phyloP scores from a whole-genome alignment of 64 coral and sea anemone genomes.

The Platygyra sinensis region DNA sequence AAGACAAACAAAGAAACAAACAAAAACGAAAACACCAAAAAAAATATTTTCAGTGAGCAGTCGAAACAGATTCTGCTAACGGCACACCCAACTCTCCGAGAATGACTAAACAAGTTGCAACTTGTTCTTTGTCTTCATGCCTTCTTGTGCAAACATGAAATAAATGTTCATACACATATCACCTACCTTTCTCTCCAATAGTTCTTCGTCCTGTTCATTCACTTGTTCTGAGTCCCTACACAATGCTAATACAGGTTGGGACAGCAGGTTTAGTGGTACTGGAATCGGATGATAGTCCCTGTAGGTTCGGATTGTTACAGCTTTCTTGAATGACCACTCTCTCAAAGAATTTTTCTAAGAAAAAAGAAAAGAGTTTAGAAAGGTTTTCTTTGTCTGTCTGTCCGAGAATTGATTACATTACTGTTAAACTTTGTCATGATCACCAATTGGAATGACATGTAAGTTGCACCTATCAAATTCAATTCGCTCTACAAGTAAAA shows the following conservation, averaged over 20 bases:
- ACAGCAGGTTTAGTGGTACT: slow-evolving; percentile 4
- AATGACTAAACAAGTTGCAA: no score
- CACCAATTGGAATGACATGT: no score
- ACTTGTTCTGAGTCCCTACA: not conserved
- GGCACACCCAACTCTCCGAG: no score
- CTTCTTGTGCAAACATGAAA: no score
- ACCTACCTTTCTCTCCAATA: not conserved
- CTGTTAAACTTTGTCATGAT: no score
- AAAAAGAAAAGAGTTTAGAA: not conserved
- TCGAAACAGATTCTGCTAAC: no score
- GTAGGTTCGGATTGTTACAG: slow-evolving; percentile 22
- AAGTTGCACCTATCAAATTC: no score
- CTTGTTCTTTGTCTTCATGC: no score
- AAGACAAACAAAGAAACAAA: not conserved
- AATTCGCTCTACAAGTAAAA: no score
- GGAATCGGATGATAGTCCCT: slow-evolving; percentile 28
- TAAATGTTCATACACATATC: not conserved
- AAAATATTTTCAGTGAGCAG: no score
- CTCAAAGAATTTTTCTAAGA: slow-evolving; percentile 8
- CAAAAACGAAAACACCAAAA: not conserved
- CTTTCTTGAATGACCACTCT: slow-evolving; percentile 21
- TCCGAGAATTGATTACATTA: no score
- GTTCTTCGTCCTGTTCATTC: not conserved
- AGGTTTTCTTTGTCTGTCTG: not conserved
- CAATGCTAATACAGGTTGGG: not conserved